Conservation (phyloP, 2,888 invertebrate genomes). For the Sisyra terminalis region DNA sequence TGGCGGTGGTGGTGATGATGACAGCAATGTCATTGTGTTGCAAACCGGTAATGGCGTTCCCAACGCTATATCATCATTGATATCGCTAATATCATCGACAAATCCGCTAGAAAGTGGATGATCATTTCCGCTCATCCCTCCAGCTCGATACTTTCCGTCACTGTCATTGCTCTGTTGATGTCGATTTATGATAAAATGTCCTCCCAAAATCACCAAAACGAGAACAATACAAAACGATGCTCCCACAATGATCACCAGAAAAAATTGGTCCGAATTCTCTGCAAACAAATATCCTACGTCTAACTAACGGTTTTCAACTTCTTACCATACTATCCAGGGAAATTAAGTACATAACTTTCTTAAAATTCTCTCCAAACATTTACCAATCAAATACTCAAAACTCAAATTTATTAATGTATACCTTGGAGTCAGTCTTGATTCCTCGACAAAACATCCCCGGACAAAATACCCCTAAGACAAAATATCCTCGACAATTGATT, state of each 20-base stretch:
- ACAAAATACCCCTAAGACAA: no score
- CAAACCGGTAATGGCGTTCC: slow-evolving; percentile 48
- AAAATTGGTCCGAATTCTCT: slow-evolving; percentile 66
- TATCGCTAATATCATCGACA: slow-evolving; percentile 74
- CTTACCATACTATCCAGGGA: no score
- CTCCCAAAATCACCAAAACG: slow-evolving; percentile 52
- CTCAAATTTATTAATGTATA: no score
- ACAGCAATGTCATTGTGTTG: slow-evolving; percentile 22
- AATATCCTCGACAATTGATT: no score
- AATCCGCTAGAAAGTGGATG: slow-evolving; percentile 67
- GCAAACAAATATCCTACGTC: slow-evolving; percentile 16
- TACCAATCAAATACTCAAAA: no score
- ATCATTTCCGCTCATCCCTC: slow-evolving; percentile 37
- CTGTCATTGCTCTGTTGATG: slow-evolving; percentile 38
- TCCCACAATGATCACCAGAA: slow-evolving; percentile 67
- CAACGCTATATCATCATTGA: slow-evolving; percentile 63
- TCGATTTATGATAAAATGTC: slow-evolving; percentile 50
- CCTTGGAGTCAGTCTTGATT: no score
- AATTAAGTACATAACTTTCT: no score
- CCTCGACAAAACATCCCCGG: no score
- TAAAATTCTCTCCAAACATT: no score
- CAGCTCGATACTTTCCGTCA: slow-evolving; percentile 48
- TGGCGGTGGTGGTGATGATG: slow-evolving; percentile 18
- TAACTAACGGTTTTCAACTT: no score
- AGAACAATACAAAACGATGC: slow-evolving; percentile 54